Conservation (phyloP, 1,140 invertebrate species). For the Periplaneta americana region DNA sequence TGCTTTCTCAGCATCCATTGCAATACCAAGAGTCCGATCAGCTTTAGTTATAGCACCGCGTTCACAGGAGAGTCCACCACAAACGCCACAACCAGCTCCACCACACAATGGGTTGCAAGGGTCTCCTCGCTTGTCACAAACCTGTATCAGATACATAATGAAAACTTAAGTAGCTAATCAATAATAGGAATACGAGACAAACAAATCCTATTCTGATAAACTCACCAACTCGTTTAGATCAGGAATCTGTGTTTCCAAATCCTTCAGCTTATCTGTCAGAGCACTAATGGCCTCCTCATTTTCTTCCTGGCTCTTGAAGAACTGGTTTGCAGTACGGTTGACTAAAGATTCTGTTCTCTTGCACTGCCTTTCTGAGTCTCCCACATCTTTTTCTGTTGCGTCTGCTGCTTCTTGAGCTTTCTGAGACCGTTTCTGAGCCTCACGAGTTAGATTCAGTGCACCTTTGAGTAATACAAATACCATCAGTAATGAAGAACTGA, state of each 20-base stretch:
- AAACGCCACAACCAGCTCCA: constrained; percentile 87
- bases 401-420: constrained; percentile 60
- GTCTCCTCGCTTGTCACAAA: constrained; percentile 82
- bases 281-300: constrained; percentile 60
- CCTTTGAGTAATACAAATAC: constrained; percentile 38
- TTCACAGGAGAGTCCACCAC: constrained; percentile 86
- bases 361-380: constrained; percentile 74
- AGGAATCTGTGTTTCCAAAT: constrained; percentile 68
- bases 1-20: constrained; percentile 72
- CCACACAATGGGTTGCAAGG: constrained; percentile 88
- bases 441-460: constrained; percentile 83
- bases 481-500: too few species aligned
- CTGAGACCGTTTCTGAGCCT: constrained; percentile 62
- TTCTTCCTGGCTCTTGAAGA: constrained; percentile 61
- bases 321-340: constrained; percentile 58
- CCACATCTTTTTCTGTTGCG: constrained; percentile 42
- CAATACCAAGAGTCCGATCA: constrained; percentile 75
- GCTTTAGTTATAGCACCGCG: constrained; percentile 83
- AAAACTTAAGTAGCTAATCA: not conserved
- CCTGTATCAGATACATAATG: constrained; percentile 42
- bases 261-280: constrained; percentile 57
- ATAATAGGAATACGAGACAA: not conserved
- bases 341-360: constrained; percentile 77
- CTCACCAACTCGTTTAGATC: constrained; percentile 68
- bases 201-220: not conserved